A percentile compares a stretch with the other conserved stretches of the same genome.
Evolutionary conservation across 2,888 invertebrate species (phyloP).

Genomic region (Hypsopygia costalis): DNA sequence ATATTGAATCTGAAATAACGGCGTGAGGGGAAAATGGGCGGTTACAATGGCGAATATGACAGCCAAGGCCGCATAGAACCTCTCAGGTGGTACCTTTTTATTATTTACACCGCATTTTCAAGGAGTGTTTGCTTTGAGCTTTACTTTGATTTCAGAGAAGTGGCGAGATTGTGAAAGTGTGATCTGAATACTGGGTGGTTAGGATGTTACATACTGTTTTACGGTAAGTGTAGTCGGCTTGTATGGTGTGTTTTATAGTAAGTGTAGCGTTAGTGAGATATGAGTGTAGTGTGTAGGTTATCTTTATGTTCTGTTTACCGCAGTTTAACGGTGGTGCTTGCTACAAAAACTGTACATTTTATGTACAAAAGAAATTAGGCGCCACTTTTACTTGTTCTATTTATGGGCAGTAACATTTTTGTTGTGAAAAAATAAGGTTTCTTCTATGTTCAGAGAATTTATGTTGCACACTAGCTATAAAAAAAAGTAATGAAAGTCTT

Average conservation of each 20-base stretch:
- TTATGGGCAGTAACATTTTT: background rate
- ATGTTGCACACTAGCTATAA: too few species aligned
- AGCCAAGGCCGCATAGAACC: slow-evolving; percentile 43
- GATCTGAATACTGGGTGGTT: slow-evolving; percentile 64
- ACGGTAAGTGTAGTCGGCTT: slow-evolving; percentile 60
- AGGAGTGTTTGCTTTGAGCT: slow-evolving; percentile 74
- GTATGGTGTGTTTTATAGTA: too few species aligned
- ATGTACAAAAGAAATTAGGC: slow-evolving; percentile 6
- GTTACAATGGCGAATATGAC: slow-evolving; percentile 65
- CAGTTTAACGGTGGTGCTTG: slow-evolving; percentile 8
- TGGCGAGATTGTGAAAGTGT: slow-evolving; percentile 65
- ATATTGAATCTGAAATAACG: slow-evolving; percentile 76
- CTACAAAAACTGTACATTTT: background rate
- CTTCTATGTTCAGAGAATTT: too few species aligned
- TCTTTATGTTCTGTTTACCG: slow-evolving; percentile 13
- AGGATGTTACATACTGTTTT: slow-evolving; percentile 37
- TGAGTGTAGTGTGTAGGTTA: slow-evolving; percentile 23
- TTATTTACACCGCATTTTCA: slow-evolving; percentile 79
- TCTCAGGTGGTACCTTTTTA: slow-evolving; percentile 67
- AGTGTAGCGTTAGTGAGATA: slow-evolving; percentile 37
- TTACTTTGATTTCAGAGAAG: slow-evolving; percentile 77
- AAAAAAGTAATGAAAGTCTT: too few species aligned
- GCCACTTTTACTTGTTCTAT: background rate
- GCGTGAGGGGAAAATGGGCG: slow-evolving; percentile 54
- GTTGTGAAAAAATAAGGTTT: background rate